phyloP scores from a whole-genome alignment of 2,797 vertebrate genomes.

The Brachyrhaphis roseni region DNA sequence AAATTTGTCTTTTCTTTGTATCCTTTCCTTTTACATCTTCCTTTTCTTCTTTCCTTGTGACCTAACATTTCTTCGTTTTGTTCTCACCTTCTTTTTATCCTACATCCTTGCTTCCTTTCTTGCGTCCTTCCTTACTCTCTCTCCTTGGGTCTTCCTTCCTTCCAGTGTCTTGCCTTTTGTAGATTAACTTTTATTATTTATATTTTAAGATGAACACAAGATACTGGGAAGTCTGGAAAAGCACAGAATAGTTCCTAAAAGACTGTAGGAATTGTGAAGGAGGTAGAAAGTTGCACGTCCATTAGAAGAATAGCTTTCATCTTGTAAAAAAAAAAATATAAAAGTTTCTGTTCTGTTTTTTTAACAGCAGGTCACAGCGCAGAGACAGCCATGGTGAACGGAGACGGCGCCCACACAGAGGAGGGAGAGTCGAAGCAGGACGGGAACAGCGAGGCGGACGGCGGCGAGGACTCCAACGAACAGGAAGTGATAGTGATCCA shows the following conservation, averaged over 20 bases:
- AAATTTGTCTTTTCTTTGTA: background rate
- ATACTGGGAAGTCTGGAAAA: background rate
- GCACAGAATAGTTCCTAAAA: background rate
- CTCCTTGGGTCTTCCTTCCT: background rate
- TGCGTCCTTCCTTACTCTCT: background rate
- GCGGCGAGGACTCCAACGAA: constrained; percentile 88
- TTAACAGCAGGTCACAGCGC: constrained; percentile 79
- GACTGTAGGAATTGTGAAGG: background rate
- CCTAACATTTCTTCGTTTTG: background rate
- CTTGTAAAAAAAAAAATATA: background rate
- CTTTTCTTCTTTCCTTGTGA: background rate
- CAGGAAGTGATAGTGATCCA: constrained; percentile 99
- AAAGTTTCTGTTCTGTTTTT: background rate
- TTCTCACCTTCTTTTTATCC: background rate
- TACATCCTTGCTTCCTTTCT: background rate
- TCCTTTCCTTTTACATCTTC: background rate
- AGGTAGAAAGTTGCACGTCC: background rate
- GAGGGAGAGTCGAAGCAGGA: constrained; percentile 84
- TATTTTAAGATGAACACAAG: background rate
- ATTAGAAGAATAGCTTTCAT: background rate
- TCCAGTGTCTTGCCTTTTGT: background rate
- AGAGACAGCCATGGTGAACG: constrained; percentile 90
- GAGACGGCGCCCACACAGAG: constrained; percentile 80
- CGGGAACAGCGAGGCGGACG: constrained; percentile 82
- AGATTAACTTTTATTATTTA: background rate